These are phyloP conservation scores for Torymus tubicola DNA, from an alignment of 2,888 invertebrate species.

Conservation along the genomic window DNA sequence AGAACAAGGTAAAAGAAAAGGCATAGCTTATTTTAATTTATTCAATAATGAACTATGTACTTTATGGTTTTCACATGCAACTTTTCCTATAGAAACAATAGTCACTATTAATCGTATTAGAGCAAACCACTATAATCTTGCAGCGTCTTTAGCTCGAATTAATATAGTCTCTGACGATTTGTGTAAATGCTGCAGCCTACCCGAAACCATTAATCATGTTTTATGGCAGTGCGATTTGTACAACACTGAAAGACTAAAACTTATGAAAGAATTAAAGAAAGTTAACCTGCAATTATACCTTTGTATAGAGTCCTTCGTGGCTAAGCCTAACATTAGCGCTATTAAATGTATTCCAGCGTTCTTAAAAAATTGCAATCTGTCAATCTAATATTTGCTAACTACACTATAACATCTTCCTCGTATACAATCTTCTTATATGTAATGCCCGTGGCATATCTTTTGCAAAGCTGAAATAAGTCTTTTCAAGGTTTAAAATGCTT, in stretches of 20 bases:
- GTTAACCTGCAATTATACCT: neutral
- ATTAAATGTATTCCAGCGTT: neutral
- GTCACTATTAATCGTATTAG: constrained; percentile 5
- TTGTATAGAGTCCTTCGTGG: neutral
- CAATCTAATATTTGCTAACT: neutral
- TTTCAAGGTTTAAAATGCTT: no score
- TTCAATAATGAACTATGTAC: no score
- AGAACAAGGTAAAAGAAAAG: neutral
- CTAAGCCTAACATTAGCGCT: neutral
- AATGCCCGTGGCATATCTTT: neutral
- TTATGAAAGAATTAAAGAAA: neutral
- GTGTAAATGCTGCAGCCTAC: neutral
- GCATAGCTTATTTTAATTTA: neutral
- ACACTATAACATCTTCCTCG: neutral
- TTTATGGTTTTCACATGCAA: no score
- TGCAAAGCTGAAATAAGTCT: no score
- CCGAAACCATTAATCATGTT: constrained; percentile 5
- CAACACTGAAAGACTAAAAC: neutral
- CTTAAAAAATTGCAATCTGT: neutral
- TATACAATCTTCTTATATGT: neutral
- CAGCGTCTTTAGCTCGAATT: constrained; percentile 8
- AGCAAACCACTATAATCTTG: constrained; percentile 6
- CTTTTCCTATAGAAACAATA: neutral
- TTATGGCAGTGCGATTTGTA: constrained; percentile 19
- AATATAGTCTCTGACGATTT: neutral